Evolutionary conservation across 2,888 invertebrate species (phyloP).

Genomic region (Mythimna albipuncta): DNA sequence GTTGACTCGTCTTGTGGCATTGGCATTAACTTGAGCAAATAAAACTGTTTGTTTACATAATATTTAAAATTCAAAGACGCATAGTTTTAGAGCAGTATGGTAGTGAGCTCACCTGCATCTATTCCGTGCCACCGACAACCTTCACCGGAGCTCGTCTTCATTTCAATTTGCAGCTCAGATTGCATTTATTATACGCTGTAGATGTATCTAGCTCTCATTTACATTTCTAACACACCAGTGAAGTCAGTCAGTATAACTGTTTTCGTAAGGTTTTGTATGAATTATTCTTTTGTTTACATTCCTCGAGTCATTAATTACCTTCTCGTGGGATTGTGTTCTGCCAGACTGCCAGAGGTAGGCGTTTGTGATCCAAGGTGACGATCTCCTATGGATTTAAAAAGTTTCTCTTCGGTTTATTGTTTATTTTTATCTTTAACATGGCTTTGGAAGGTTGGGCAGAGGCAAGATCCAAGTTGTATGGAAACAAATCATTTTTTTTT

Average conservation of each 20-base stretch:
- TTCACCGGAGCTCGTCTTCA: slow-evolving; percentile 2
- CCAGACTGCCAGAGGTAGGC: background rate
- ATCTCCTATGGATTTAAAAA: background rate
- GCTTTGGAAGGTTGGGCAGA: background rate
- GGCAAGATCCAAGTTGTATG: no score
- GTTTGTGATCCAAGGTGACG: no score
- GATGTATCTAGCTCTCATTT: no score
- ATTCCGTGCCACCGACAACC: background rate
- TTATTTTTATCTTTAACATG: background rate
- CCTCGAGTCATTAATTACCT: no score
- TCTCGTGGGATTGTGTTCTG: background rate
- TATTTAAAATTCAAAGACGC: slow-evolving; percentile 1
- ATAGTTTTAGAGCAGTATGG: background rate
- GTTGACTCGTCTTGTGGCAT: slow-evolving; percentile 13
- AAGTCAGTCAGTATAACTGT: no score
- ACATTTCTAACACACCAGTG: no score
- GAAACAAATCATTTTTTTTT: no score
- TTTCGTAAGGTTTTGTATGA: no score
- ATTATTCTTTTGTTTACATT: no score
- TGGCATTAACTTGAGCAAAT: slow-evolving; percentile 7
- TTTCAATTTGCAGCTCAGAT: no score
- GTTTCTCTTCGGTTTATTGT: background rate
- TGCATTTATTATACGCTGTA: no score
- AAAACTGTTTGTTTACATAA: background rate
- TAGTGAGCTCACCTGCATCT: background rate